Base-by-base conservation (phyloP, 2,888 invertebrate genomes). In the Zelleria hepariella region DNA sequence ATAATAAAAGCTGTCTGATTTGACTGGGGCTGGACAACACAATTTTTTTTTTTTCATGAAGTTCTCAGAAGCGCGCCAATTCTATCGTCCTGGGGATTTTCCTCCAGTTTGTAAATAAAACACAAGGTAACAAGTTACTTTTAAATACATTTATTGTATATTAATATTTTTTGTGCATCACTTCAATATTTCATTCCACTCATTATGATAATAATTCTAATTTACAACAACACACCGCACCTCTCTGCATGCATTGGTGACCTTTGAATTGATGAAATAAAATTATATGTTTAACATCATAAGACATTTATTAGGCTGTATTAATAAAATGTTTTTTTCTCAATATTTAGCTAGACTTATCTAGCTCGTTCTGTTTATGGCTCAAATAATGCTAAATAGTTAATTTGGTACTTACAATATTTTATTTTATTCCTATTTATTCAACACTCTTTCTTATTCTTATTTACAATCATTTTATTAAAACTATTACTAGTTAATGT, bases 301-400 rank as follows among this genome's bases (percentile, higher is more conserved):
- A 86, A 86, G 86, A 86, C 85, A 84, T 85, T 83, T 76, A 84
- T 68, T 86, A 86, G 86, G 86, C 85, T 75, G 78, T 73, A 74
- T 68, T n/a, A 71, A 70, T 67, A 68, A 71, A 60, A 15, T 42
- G 4, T 10, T 32, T 32, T 42, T 42, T 42, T 4, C 20, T 18
- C 20, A 49, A 6, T 18, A 49, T 49, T 49, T 18, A 5, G 49
- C 5, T 18, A 20, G n/a, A 18, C n/a, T 10, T 8, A 49, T n/a
- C n/a, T 49, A 15, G 15, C 5, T 42, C 32, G 32, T 42, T 42
- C 15, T 15, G 15, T 42, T 10, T 42, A 42, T 42, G 15, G 2
- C 15, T 42, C 15, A 21, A 2, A 53, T 5, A 53, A 53, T 49
- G n/a, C n/a, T 10, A 49, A 49, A 49, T 18, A 49, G 5, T 23